These are phyloP conservation scores for Aleadryas rufinucha DNA, from an alignment of 2,113 vertebrate genomes.

Conservation along the genomic window DNA sequence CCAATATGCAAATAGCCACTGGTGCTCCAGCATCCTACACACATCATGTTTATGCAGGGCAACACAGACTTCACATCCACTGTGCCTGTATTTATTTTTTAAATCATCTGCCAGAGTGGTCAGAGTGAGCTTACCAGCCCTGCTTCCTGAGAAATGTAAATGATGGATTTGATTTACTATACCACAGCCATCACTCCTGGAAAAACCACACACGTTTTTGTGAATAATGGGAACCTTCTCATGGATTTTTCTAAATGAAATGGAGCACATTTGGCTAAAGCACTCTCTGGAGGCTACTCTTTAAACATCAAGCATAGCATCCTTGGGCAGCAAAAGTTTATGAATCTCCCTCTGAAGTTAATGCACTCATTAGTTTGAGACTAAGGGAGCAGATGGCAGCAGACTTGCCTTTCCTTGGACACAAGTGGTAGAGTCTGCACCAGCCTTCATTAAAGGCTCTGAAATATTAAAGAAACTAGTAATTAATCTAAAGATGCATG, in stretches of 20 bases:
- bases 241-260: neutral
- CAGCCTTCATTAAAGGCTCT: neutral
- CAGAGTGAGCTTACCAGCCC: neutral
- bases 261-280: neutral
- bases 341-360: slow-evolving; percentile 17
- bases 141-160: neutral
- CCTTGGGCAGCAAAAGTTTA: neutral
- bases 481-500: neutral
- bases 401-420: neutral
- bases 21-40: neutral
- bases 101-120: neutral
- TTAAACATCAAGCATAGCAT: neutral
- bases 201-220: neutral
- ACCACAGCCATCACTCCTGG: neutral
- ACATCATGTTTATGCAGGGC: rapidly evolving
- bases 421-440: neutral
- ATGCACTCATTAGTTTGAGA: slow-evolving; percentile 21
- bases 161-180: neutral
- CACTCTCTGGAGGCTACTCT: neutral
- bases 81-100: neutral
- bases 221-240: neutral
- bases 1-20: neutral
- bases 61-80: neutral
- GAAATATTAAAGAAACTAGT: neutral
- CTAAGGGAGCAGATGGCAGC: slow-evolving; percentile 16